Conservation (phyloP, 2,888 invertebrate genomes). For the Sesamia inferens region DNA sequence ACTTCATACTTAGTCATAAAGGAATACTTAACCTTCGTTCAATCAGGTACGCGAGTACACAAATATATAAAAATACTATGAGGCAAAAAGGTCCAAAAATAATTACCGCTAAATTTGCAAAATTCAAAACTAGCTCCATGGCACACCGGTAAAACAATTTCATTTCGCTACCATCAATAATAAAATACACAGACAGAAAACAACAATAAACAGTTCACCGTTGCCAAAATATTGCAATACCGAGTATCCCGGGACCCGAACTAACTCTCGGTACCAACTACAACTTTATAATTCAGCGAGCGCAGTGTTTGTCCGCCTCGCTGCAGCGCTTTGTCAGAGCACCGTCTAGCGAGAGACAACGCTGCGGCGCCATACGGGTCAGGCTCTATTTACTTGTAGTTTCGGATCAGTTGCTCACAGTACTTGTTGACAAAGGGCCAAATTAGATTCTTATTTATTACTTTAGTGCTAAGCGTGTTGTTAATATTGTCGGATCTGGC, state of each 20-base stretch:
- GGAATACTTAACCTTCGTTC: not conserved
- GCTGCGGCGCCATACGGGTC: conserved; percentile 46
- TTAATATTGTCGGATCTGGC: conserved; percentile 17
- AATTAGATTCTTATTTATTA: conserved; percentile 51
- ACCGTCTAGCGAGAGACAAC: conserved; percentile 40
- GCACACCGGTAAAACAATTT: conserved; percentile 35
- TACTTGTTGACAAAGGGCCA: conserved; percentile 42
- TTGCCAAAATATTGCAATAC: conserved; percentile 48
- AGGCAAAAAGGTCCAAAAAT: not conserved
- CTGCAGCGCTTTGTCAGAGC: conserved; percentile 51
- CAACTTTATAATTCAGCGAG: conserved; percentile 49
- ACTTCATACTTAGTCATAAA: too few relatives aligned
- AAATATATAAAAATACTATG: not conserved
- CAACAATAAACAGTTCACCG: conserved; percentile 51
- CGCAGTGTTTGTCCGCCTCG: conserved; percentile 30
- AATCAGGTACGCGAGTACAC: not conserved
- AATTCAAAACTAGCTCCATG: conserved; percentile 12
- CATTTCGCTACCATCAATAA: conserved; percentile 44
- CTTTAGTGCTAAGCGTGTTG: conserved; percentile 16
- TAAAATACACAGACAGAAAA: conserved; percentile 42
- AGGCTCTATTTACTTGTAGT: conserved; percentile 25
- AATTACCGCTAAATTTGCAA: not conserved
- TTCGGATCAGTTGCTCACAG: conserved; percentile 44
- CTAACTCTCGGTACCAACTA: conserved; percentile 13
- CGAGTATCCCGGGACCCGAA: not conserved